These are phyloP conservation scores for Neomorphus geoffroyi DNA, from an alignment of 2,797 vertebrate species.

Conservation along the genomic window DNA sequence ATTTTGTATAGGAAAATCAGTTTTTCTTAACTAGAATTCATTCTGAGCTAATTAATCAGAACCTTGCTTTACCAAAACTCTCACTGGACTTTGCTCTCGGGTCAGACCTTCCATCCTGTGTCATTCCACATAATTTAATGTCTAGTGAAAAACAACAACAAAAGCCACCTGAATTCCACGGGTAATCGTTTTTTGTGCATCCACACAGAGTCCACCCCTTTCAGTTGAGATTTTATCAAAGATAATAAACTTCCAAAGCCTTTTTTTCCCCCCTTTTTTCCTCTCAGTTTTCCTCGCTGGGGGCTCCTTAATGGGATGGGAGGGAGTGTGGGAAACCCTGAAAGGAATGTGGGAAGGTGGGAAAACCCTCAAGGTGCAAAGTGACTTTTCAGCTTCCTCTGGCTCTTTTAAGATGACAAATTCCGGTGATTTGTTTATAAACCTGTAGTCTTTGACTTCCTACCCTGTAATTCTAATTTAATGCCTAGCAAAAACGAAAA, in stretches of 20 bases:
- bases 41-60: constrained; percentile 17
- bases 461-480: neutral
- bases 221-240: constrained; percentile 56
- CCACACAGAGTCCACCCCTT: constrained; percentile 9
- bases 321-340: too few relatives aligned
- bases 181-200: neutral
- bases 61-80: constrained; percentile 56
- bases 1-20: constrained; percentile 55
- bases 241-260: constrained; percentile 60
- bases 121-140: neutral
- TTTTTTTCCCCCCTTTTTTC: neutral
- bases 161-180: neutral
- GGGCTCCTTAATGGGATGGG: neutral
- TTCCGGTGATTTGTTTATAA: too few relatives aligned
- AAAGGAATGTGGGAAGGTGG: too few relatives aligned
- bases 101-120: neutral
- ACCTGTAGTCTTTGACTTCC: too few relatives aligned
- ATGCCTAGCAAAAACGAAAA: neutral
- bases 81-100: constrained; percentile 19
- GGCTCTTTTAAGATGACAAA: too few relatives aligned
- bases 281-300: neutral
- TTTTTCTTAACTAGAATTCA: neutral
- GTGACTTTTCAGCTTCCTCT: too few relatives aligned
- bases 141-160: neutral
- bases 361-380: too few relatives aligned